These are phyloP conservation scores for Laodelphax striatellus DNA, from an alignment of 1,140 invertebrate genomes.

Conservation along the genomic window DNA sequence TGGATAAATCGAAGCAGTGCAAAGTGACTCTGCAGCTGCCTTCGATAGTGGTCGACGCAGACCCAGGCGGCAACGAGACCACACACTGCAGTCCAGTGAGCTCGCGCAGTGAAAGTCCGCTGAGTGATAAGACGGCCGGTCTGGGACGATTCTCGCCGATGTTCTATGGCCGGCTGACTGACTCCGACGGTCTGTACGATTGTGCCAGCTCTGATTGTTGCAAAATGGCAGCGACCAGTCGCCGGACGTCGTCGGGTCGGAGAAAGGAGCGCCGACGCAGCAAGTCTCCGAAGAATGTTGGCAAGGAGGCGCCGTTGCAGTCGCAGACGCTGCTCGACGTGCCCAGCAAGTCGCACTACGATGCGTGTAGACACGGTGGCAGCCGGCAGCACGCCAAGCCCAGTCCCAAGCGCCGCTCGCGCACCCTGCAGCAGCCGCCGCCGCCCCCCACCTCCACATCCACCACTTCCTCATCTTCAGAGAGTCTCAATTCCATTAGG, in stretches of 20 bases:
- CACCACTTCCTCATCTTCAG: conserved; percentile 27
- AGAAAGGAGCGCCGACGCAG: conserved; percentile 18
- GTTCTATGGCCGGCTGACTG: conserved; percentile 55
- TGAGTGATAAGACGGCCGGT: conserved; percentile 51
- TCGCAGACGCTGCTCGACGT: conserved; percentile 23
- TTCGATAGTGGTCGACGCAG: conserved; percentile 45
- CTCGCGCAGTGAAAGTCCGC: conserved; percentile 60
- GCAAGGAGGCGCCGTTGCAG: background rate
- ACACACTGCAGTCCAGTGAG: conserved; percentile 47
- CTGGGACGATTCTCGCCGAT: conserved; percentile 50
- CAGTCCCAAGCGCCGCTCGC: conserved; percentile 23
- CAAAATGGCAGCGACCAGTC: conserved; percentile 19
- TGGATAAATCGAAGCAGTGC: conserved; percentile 30
- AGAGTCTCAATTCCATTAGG: conserved; percentile 26
- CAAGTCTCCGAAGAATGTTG: conserved; percentile 8
- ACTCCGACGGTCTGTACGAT: conserved; percentile 64
- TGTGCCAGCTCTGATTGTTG: conserved; percentile 57
- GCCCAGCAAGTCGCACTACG: conserved; percentile 16
- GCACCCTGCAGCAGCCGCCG: conserved; percentile 12
- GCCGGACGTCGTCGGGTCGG: conserved; percentile 16
- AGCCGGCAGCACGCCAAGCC: too few relatives aligned
- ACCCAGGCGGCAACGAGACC: conserved; percentile 33
- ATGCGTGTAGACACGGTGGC: conserved; percentile 5
- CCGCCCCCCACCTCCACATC: conserved; percentile 16
- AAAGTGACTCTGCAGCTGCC: conserved; percentile 43